phyloP scores from a whole-genome alignment of 30 jellyfish, hydroid and myxozoan genomes.

The Catostylus mosaicus region DNA sequence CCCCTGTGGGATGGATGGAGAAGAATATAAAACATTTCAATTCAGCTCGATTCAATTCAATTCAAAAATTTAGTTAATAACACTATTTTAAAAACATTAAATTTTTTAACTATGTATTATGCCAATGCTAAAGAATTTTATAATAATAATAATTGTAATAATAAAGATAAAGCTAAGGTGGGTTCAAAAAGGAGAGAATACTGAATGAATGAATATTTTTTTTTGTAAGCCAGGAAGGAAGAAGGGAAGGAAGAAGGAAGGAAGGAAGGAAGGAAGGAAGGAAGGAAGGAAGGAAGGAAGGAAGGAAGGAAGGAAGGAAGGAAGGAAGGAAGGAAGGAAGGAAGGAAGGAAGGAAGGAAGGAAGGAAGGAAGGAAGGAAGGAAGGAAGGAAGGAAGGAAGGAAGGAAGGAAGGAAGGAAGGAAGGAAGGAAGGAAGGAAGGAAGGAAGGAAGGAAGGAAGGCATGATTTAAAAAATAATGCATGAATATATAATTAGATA shows the following conservation, averaged over 20 bases:
- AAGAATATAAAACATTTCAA: no score
- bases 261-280: slow-evolving; percentile 10
- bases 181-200: no score
- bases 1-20: slow-evolving; percentile 62
- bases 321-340: neutral
- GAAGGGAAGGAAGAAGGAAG: neutral
- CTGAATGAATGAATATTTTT: no score
- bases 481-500: no score
- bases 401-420: slow-evolving; percentile 20
- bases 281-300: slow-evolving; percentile 3
- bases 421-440: neutral
- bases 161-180: neutral
- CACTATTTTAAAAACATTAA: no score
- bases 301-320: slow-evolving; percentile 3
- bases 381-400: slow-evolving; percentile 19
- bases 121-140: neutral
- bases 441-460: neutral
- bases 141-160: neutral
- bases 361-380: neutral
- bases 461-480: neutral
- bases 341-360: neutral
- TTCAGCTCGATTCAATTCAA: no score
- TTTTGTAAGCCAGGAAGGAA: no score
- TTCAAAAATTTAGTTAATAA: no score
- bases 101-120: no score